Evolutionary conservation across 2,113 vertebrate genomes (phyloP).

Genomic region (Percopsis transmontana): DNA sequence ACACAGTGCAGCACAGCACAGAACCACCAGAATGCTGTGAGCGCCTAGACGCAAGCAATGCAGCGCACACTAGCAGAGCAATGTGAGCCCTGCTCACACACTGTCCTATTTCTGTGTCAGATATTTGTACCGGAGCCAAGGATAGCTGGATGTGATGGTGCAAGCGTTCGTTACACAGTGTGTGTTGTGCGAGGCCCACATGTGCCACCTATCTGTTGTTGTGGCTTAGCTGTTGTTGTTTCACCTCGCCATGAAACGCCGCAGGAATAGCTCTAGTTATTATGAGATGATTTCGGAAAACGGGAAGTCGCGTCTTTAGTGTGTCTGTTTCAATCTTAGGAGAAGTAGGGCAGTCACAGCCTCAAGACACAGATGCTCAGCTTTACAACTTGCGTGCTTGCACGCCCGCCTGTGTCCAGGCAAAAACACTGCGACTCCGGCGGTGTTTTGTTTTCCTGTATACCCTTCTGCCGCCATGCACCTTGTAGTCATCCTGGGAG

Average conservation of each 20-base stretch:
- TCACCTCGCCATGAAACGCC: too few relatives aligned
- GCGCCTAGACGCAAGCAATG: conserved; percentile 53
- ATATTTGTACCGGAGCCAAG: not conserved
- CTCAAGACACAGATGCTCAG: conserved; percentile 58
- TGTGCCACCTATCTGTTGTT: too few relatives aligned
- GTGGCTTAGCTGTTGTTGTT: too few relatives aligned
- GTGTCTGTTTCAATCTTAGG: conserved; percentile 50
- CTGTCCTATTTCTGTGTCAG: not conserved
- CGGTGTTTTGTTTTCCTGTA: conserved; percentile 19
- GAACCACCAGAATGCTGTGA: conserved; percentile 51
- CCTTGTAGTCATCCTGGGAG: conserved; percentile 32
- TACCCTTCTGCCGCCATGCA: conserved; percentile 1
- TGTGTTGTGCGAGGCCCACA: not conserved
- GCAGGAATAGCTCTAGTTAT: too few relatives aligned
- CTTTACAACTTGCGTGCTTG: conserved; percentile 21
- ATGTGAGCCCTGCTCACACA: conserved; percentile 65
- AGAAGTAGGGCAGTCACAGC: conserved; percentile 72
- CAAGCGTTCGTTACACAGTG: not conserved
- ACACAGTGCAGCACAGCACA: conserved; percentile 38
- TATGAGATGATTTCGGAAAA: too few relatives aligned
- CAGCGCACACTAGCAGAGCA: conserved; percentile 32
- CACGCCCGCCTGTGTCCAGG: not conserved
- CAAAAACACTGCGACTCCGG: not conserved
- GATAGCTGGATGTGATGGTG: not conserved
- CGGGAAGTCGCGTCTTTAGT: too few relatives aligned